These are phyloP conservation scores for Rhodophaea formosa DNA, from an alignment of 2,888 invertebrate species.

Conservation along the genomic window DNA sequence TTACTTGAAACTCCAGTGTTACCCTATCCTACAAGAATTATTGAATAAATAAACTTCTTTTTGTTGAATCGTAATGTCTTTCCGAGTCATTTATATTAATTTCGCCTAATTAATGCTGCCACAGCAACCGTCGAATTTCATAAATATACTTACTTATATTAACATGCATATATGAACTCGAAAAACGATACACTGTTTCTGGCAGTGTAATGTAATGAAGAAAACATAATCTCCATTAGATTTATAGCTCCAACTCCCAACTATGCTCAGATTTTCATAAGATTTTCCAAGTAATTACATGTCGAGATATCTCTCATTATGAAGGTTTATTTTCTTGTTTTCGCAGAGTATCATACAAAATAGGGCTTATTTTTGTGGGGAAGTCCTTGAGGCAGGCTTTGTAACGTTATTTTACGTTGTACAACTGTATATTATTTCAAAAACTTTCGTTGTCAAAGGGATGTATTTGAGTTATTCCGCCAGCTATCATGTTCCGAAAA, in stretches of 20 bases:
- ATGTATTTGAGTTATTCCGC: neutral
- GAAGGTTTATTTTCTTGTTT: conserved; percentile 5
- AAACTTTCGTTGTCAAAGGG: neutral
- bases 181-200: no score
- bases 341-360: neutral
- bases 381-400: neutral
- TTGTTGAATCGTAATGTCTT: no score
- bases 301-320: neutral
- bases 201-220: no score
- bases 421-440: neutral
- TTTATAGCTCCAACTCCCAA: neutral
- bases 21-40: no score
- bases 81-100: no score
- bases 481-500: neutral
- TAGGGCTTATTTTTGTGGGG: neutral
- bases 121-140: no score
- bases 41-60: no score
- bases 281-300: conserved; percentile 3
- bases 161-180: no score
- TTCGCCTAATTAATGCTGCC: no score
- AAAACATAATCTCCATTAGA: neutral
- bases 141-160: no score
- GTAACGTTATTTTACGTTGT: neutral
- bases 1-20: no score
- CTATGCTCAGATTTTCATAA: neutral